Base-by-base conservation (phyloP, 2,888 invertebrate species). In the Orthosia incerta region DNA sequence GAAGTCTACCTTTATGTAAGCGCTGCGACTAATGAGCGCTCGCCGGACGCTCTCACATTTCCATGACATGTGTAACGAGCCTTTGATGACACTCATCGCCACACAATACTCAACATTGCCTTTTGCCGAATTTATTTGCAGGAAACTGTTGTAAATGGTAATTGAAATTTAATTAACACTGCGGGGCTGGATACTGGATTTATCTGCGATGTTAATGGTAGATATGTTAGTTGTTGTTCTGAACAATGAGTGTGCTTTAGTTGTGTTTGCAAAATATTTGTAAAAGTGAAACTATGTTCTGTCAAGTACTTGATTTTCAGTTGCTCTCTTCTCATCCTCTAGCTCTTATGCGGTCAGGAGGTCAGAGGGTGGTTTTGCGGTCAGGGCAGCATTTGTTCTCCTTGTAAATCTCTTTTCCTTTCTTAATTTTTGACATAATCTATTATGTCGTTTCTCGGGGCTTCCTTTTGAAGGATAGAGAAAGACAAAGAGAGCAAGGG, bases 21-120 rank as follows among this genome's bases (percentile, higher is more conserved):
- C 79, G 64, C 63, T 74, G 60, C 76, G 72, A 83, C 86, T 88
- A 86, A 86, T 86, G 82, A 83, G 81, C 74, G 78, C 57, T 56
- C 72, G 75, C 71, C 74, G 82, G 79, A 76, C 72, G 78, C 82
- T 82, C 80, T 83, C 83, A 80, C 72, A 74, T 84, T 85, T 80
- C 80, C 73, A 80, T 86, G 87, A 86, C 74, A 82, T 84, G 77
- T 85, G 86, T 86, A 89, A 89, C 82, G 88, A 88, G 84, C 72
- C 71, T 84, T 87, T 89, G 86, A 90, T 89, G 86, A 85, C 84
- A 79, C 71, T 78, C 83, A 71, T 71, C 80, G 69, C 72, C 72
- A 78, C 80, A 76, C 72, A 84, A 80, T 64, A 75, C 76, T 61
- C 72, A 64, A 61, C 78, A 69, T 73, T 75, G 71, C 76, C 79